Percentiles rank a stretch among this genome's conserved stretches.
Evolutionary conservation across 1,140 invertebrate genomes (phyloP).

Genomic region (Conopomorpha cramerella): DNA sequence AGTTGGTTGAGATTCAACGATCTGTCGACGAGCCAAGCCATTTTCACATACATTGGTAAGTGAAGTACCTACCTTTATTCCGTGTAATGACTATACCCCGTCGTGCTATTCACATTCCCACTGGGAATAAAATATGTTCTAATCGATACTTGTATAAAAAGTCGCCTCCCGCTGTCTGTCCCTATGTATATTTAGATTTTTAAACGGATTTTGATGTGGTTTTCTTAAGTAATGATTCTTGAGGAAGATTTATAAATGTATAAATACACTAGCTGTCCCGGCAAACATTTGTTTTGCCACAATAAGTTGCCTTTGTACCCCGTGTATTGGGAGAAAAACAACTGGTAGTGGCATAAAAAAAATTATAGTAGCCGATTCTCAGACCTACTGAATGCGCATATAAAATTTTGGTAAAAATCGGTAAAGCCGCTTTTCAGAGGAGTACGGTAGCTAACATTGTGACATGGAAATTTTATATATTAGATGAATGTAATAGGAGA

Average conservation of each 20-base stretch:
- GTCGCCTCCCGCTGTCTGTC: background rate
- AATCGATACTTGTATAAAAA: background rate
- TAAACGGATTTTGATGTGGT: background rate
- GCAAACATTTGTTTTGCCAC: too few species aligned
- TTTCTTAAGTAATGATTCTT: background rate
- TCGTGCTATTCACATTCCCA: background rate
- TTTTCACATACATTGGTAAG: constrained; percentile 72
- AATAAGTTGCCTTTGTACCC: too few species aligned
- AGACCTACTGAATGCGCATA: too few species aligned
- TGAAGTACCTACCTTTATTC: constrained; percentile 12
- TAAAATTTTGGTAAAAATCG: too few species aligned
- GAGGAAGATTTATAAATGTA: background rate
- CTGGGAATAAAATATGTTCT: background rate
- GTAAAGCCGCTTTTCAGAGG: too few species aligned
- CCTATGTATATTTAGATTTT: background rate
- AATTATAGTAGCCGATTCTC: too few species aligned
- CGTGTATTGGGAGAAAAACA: too few species aligned
- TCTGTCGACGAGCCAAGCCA: constrained; percentile 63
- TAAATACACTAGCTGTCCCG: too few species aligned
- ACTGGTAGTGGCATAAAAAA: too few species aligned
- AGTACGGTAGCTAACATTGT: too few species aligned
- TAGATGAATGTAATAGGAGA: too few species aligned
- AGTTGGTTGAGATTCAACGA: constrained; percentile 66
- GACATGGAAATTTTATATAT: too few species aligned
- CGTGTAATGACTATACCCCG: background rate